phyloP scores from a whole-genome alignment of 2,797 vertebrate species.

The Epinephelus malabaricus region DNA sequence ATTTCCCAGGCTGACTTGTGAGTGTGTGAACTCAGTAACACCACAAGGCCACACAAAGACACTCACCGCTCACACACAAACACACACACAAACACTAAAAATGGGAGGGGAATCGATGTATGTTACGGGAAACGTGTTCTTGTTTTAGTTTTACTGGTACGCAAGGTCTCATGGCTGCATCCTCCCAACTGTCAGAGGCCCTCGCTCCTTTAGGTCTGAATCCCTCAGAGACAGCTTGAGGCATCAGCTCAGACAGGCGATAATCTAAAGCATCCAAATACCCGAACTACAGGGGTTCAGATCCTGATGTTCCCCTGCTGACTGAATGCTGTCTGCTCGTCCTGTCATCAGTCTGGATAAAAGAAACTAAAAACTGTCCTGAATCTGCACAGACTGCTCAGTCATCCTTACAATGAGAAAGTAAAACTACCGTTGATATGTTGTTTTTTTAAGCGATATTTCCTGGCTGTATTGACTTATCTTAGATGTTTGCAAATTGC shows the following conservation, averaged over 20 bases:
- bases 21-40: constrained; percentile 70
- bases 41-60: constrained; percentile 67
- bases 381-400: constrained; percentile 9
- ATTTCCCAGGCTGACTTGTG: constrained; percentile 53
- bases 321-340: constrained; percentile 3
- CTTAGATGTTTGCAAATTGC: constrained; percentile 56
- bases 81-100: constrained; percentile 53
- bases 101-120: constrained; percentile 79
- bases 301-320: constrained; percentile 11
- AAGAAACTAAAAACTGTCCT: background rate
- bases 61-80: constrained; percentile 41
- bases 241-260: constrained; percentile 21
- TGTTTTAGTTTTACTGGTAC: constrained; percentile 78
- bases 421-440: constrained; percentile 10
- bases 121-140: constrained; percentile 83
- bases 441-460: constrained; percentile 18
- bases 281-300: constrained; percentile 14
- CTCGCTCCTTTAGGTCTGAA: constrained; percentile 57
- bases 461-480: constrained; percentile 37
- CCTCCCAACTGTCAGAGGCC: constrained; percentile 76
- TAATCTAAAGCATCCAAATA: constrained; percentile 45
- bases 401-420: constrained; percentile 16
- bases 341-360: constrained; percentile 4
- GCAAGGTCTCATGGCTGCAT: constrained; percentile 73
- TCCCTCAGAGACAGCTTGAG: constrained; percentile 67